Base-by-base conservation (phyloP, 2,113 vertebrate genomes). In the Helogale parvula region DNA sequence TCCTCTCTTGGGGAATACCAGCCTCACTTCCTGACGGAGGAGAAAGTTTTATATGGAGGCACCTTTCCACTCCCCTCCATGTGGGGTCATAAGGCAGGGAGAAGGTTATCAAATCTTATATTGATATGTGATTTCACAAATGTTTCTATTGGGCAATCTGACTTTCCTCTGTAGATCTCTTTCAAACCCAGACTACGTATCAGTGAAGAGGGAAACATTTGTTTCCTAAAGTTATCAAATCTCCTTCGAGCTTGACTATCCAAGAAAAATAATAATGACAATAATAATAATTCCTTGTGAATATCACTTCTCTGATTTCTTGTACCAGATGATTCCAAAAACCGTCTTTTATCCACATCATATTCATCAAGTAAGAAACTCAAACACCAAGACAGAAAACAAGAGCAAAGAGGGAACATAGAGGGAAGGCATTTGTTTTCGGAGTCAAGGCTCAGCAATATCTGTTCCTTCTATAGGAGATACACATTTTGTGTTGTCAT, bases 31-130 rank as follows among this genome's bases (percentile, higher is more conserved):
- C 96, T 93, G 94, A 69, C 14, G 12, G 23, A 47, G 52, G 35
- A 96, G n/a, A 84, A 85, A 88, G 11, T 90, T 95, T 95, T 96
- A 88, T 86, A 66, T 68, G 68, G 81, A 96, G 63, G 84, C 29
- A 77, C 45, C 77, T 60, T 52, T 60, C 54, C 54, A 69, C 81
- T 76, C 45, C 45, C 63, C 38, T 90, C 54, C 47, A 80, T 38
- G 5, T 54, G 4, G 35, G 92, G 76, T 7, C 7, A 35, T 11
- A 3, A 38, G 47, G 65, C 23, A 84, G 33, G 33, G 7, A 79
- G 29, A 97, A 88, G 85, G 63, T 86, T 88, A 35, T 95, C 71
- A 68, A 89, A 41, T 71, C n/a, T 69, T 77, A 76, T 27, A 71
- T 29, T 89, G 72, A 82, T 23, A 66, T 35, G 19, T 72, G 93